Conservation (phyloP, 2,797 vertebrate genomes). For the Antennarius maculatus region DNA sequence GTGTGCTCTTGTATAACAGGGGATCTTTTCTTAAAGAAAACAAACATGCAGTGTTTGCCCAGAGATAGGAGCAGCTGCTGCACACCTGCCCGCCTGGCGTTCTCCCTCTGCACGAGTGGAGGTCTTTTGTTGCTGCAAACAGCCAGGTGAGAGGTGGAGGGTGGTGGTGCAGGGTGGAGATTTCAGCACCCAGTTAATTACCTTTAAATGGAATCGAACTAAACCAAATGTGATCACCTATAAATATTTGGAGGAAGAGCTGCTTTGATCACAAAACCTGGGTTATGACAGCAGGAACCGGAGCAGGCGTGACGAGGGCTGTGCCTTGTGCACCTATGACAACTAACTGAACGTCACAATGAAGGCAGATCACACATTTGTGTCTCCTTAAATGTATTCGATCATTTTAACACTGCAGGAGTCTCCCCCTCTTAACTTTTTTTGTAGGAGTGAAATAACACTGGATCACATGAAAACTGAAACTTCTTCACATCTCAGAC, state of each 20-base stretch:
- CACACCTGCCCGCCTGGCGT: conserved; percentile 82
- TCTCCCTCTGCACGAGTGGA: conserved; percentile 44
- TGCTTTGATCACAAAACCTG: not conserved
- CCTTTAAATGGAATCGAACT: conserved; percentile 41
- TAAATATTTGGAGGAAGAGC: conserved; percentile 20
- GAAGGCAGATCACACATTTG: conserved; percentile 13
- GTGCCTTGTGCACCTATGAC: conserved; percentile 10
- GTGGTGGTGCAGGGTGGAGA: conserved; percentile 31
- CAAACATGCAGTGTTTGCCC: conserved; percentile 87
- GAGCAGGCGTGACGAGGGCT: conserved; percentile 2
- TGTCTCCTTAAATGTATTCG: conserved; percentile 42
- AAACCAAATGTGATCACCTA: conserved; percentile 12
- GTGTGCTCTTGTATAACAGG: conserved; percentile 74
- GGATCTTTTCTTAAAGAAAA: conserved; percentile 79
- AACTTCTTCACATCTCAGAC: too few relatives aligned
- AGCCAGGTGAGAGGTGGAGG: conserved; percentile 58
- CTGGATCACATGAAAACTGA: not conserved
- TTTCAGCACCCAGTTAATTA: conserved; percentile 70
- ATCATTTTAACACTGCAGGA: conserved; percentile 58
- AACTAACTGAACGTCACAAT: too few relatives aligned
- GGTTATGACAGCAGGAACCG: conserved; percentile 6
- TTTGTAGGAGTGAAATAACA: conserved; percentile 36
- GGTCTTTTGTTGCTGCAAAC: conserved; percentile 73
- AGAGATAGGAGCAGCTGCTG: conserved; percentile 87
- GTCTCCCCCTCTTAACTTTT: conserved; percentile 46